phyloP scores from a whole-genome alignment of 2,888 invertebrate genomes.

The Erebia aethiops region DNA sequence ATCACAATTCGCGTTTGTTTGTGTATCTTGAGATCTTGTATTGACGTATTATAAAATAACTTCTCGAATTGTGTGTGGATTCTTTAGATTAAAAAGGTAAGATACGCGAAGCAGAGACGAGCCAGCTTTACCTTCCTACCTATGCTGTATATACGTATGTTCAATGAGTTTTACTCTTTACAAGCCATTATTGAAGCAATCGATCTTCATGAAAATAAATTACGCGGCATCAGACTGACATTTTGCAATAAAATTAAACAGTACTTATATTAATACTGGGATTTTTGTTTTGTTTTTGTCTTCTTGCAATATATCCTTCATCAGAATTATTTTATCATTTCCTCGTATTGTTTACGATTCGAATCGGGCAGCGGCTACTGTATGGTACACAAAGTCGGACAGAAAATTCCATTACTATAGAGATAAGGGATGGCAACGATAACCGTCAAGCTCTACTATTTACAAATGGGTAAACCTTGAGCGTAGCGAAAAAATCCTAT shows the following conservation, averaged over 20 bases:
- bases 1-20: too few relatives aligned
- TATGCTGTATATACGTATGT: too few relatives aligned
- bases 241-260: not conserved
- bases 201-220: constrained; percentile 5
- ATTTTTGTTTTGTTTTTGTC: not conserved
- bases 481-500: too few relatives aligned
- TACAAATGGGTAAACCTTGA: too few relatives aligned
- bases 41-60: too few relatives aligned
- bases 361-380: constrained; percentile 29
- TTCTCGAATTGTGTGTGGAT: too few relatives aligned
- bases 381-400: constrained; percentile 42
- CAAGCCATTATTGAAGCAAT: not conserved
- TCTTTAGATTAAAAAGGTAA: too few relatives aligned
- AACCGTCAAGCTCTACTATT: constrained; percentile 21
- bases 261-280: not conserved
- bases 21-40: too few relatives aligned
- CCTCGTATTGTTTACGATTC: constrained; percentile 20
- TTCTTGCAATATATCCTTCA: not conserved
- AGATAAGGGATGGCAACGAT: constrained; percentile 53
- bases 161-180: not conserved
- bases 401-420: constrained; percentile 67
- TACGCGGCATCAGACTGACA: not conserved
- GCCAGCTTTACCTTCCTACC: too few relatives aligned
- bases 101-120: too few relatives aligned
- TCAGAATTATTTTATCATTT: constrained; percentile 3